Evolutionary conservation across 2,797 vertebrate species (phyloP), one percentile per base, ranked within the genome.

Genomic region (Parotocinclus haroldoi): DNA sequence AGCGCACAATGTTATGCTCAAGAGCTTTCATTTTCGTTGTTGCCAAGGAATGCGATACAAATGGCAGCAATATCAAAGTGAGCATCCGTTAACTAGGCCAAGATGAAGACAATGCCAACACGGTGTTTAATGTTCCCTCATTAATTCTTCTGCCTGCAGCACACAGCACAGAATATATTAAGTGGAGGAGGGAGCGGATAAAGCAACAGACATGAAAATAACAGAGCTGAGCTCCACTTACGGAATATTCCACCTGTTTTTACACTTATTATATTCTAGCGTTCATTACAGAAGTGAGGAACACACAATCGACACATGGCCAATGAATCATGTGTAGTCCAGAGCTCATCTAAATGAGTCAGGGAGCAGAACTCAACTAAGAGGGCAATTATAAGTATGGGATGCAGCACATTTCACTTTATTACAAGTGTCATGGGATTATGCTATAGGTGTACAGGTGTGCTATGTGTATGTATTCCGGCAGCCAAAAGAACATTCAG

Each of bases 1-100:
- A 63, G 11, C 40, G 18, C 8, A 54, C 66, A 48, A 63, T 45
- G 53, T 57, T 55, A 58, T 27, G 13, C 45, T 61, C 27, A 48
- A 65, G n/a, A 53, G 56, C 39, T 59, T 18, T 18, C 44, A 60
- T 61, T 13, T 52, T 58, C 45, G 52, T 50, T 60, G 57, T 10
- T 27, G 27, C 37, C 46, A 42, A 58, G 44, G 54, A 44, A 50
- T 48, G 36, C 17, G 5, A 13, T 71, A 73, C 70, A 75, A 80
- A 62, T 59, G 66, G 73, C 61, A 69, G 71, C 70, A 67, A 76
- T 69, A 65, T 67, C 50, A 56, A 55, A 78, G 55, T 58, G 11
- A 74, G 71, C 71, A 75, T 74, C 64, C 76, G 69, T 70, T 84
- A 86, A 88, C 78, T 83, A 78, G 78, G 75, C 66, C 70, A 79